Conservation (phyloP, 2,888 invertebrate species). For the Tryphoninae sp. region DNA sequence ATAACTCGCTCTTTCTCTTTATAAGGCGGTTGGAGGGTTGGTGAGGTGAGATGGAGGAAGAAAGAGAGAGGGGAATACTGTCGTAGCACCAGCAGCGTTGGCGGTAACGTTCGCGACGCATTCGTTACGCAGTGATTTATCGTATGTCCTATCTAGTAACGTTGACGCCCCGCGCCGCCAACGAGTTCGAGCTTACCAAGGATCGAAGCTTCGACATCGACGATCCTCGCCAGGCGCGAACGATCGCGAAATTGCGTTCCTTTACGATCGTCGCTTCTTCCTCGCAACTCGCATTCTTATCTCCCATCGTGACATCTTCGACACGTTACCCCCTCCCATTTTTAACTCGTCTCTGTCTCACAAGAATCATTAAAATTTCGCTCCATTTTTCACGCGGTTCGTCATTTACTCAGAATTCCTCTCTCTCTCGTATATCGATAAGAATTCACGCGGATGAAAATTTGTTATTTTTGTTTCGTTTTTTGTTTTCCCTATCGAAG, state of each 20-base stretch:
- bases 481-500: no score
- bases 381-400: no score
- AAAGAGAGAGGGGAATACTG: conserved; percentile 28
- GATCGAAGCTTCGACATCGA: conserved; percentile 3
- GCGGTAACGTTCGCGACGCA: conserved; percentile 65
- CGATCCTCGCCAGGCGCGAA: conserved; percentile 16
- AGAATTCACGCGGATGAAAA: no score
- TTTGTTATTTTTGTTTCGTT: no score
- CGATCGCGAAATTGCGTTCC: conserved; percentile 57
- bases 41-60: background rate
- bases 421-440: no score
- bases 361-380: no score
- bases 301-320: no score
- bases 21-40: no score
- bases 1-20: background rate
- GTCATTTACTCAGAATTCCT: no score
- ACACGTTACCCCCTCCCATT: background rate
- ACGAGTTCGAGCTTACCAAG: background rate
- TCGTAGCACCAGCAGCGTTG: conserved; percentile 40
- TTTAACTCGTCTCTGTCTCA: background rate
- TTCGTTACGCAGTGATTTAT: conserved; percentile 65
- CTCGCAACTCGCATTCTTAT: background rate
- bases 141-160: conserved; percentile 58
- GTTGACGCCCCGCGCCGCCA: conserved; percentile 48
- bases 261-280: conserved; percentile 43